Evolutionary conservation across 2,113 vertebrate species (phyloP).

Genomic region (Eonycteris spelaea): DNA sequence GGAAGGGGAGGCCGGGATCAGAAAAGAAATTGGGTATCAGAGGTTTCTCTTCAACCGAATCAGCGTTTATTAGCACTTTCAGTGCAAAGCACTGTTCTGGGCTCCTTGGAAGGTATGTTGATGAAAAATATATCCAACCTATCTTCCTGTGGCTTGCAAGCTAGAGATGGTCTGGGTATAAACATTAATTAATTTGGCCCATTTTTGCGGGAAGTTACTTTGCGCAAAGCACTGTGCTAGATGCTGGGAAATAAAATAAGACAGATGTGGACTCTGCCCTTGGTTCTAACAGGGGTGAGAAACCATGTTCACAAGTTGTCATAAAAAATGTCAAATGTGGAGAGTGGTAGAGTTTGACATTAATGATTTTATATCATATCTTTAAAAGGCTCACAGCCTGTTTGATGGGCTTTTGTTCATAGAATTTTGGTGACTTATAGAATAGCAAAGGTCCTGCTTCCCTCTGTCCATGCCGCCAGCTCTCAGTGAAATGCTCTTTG

Average conservation of each 20-base stretch:
- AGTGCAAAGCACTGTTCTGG: background rate
- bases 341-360: background rate
- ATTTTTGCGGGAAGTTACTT: background rate
- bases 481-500: background rate
- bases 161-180: background rate
- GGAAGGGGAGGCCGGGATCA: background rate
- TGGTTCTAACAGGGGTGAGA: background rate
- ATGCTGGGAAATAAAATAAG: background rate
- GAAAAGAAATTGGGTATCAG: background rate
- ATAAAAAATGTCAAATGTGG: background rate
- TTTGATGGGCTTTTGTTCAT: conserved; percentile 3
- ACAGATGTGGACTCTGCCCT: background rate
- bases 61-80: background rate
- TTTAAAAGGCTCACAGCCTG: background rate
- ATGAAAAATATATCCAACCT: background rate
- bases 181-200: background rate
- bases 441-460: background rate
- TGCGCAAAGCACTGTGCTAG: background rate
- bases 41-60: background rate
- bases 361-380: background rate
- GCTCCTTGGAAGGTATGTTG: background rate
- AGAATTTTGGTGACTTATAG: background rate
- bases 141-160: background rate
- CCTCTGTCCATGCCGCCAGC: background rate
- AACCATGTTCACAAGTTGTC: background rate